Conservation (phyloP, 2,797 vertebrate species). For the Xiphophorus birchmanni region DNA sequence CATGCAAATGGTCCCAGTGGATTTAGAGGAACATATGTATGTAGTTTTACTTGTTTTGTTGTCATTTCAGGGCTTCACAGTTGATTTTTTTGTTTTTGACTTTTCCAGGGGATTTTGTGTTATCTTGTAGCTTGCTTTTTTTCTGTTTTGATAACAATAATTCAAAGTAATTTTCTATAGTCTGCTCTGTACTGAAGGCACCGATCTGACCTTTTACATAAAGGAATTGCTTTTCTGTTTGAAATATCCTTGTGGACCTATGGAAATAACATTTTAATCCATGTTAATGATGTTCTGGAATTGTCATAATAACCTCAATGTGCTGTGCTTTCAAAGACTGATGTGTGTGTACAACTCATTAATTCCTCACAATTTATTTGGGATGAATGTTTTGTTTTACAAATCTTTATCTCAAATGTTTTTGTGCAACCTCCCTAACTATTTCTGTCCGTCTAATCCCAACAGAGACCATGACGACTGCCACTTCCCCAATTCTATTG, state of each 20-base stretch:
- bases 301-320: background rate
- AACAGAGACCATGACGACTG: conserved; percentile 84
- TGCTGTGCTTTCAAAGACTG: background rate
- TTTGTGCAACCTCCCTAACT: conserved; percentile 9
- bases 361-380: too few relatives aligned
- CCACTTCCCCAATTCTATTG: conserved; percentile 86
- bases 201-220: background rate
- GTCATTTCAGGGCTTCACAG: background rate
- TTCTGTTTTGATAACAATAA: background rate
- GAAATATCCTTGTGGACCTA: background rate
- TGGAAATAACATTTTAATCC: background rate
- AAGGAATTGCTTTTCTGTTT: background rate
- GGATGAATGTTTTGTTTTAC: too few relatives aligned
- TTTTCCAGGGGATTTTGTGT: background rate
- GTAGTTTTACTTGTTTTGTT: background rate
- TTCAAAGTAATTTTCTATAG: background rate
- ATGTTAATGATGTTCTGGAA: background rate
- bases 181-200: background rate
- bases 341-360: background rate
- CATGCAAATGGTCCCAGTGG: conserved; percentile 5
- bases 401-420: too few relatives aligned
- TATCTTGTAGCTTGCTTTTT: too few relatives aligned
- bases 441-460: conserved; percentile 28
- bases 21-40: background rate
- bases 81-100: background rate